Evolutionary conservation across 2,113 vertebrate species (phyloP).

Genomic region (Varanus salvator): DNA sequence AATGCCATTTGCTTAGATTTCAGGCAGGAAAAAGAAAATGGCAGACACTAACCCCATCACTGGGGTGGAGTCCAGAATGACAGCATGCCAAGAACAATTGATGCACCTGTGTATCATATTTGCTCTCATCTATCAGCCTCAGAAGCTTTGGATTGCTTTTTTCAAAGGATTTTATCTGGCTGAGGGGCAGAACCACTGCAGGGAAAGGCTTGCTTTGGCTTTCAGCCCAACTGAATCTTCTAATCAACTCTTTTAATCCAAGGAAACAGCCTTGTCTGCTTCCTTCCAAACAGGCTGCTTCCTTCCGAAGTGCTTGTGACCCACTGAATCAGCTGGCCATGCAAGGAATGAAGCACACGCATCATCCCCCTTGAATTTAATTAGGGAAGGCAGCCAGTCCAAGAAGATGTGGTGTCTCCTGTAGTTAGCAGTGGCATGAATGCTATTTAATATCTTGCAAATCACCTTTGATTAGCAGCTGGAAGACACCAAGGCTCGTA

Average conservation of each 20-base stretch:
- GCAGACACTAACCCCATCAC: not conserved
- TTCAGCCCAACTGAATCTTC: not conserved
- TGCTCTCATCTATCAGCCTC: not conserved
- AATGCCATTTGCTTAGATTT: not conserved
- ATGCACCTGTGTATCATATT: not conserved
- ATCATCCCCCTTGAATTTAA: not conserved
- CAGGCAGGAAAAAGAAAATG: not conserved
- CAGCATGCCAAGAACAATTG: not conserved
- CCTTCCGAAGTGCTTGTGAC: not conserved
- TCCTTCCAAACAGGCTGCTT: not conserved
- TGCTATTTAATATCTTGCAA: constrained; percentile 14
- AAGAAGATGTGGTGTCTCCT: not conserved
- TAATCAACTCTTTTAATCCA: accelerated
- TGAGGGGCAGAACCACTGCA: not conserved
- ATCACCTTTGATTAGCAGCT: constrained; percentile 28
- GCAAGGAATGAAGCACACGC: accelerated
- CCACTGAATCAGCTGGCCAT: accelerated
- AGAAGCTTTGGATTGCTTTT: not conserved
- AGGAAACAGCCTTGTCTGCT: not conserved
- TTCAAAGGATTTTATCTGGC: not conserved
- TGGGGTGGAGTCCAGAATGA: not conserved
- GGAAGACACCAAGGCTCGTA: constrained; percentile 2
- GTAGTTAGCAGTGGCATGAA: not conserved
- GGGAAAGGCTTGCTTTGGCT: not conserved
- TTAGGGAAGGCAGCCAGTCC: not conserved